Percentiles rank a stretch among this genome's conserved stretches.
These are phyloP conservation scores for Drosophila macrospina DNA, from an alignment of 2,888 invertebrate species.

Conservation along the genomic window DNA sequence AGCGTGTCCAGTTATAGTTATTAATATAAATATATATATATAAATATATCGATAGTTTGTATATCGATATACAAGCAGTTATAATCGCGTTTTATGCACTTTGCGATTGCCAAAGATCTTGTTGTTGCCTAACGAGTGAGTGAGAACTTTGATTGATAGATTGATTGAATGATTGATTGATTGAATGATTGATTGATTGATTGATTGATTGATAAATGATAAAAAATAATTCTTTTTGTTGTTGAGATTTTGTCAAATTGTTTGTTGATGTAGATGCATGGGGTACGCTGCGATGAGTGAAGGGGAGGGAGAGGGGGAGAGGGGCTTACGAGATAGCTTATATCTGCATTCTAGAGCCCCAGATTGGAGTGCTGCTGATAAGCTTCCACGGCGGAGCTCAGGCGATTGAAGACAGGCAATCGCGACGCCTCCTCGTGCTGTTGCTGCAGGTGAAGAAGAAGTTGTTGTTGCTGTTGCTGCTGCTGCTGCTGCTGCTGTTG, in stretches of 20 bases:
- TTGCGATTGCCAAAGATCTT: constrained; percentile 26
- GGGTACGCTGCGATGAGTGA: not conserved
- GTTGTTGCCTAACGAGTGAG: constrained; percentile 7
- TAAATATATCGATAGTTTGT: not conserved
- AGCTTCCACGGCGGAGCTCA: constrained; percentile 86
- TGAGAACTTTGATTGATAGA: constrained; percentile 2
- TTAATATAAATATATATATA: not conserved
- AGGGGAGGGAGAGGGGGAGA: not conserved
- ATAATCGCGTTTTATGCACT: constrained; percentile 9
- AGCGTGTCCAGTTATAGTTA: not conserved
- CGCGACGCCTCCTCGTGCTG: constrained; percentile 86
- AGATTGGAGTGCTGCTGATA: constrained; percentile 73
- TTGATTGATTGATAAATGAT: not conserved
- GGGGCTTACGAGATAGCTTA: not conserved
- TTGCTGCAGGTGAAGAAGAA: constrained; percentile 13
- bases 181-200: not conserved
- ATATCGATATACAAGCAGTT: constrained; percentile 1
- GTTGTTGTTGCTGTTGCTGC: constrained; percentile 39
- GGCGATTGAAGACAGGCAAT: constrained; percentile 92
- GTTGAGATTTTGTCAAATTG: constrained; percentile 18
- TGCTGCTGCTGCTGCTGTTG: constrained; percentile 43
- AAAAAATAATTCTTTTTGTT: not conserved
- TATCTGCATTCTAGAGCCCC: constrained; percentile 62
- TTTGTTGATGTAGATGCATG: not conserved
- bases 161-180: constrained; percentile 9